These are phyloP conservation scores for Felis catus DNA, from an alignment of 2,113 vertebrate genomes.

Conservation along the genomic window F.catus_Fca126_mat1.0 CM031417.1:131680501-131681000, in stretches of 20 bases:
- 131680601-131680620: neutral
- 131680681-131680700: slow-evolving; percentile 87
- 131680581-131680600: neutral
- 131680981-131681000: neutral
- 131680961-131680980: neutral
- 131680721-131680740: slow-evolving; percentile 99
- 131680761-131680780: slow-evolving; percentile 91
- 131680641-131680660: neutral
- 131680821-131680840: slow-evolving; percentile 63
- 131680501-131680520: neutral
- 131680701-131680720: slow-evolving; percentile 98
- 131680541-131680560: neutral
- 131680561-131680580: neutral
- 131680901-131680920: neutral
- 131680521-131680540: neutral
- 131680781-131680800: slow-evolving; percentile 96
- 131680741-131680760: slow-evolving; percentile 97
- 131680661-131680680: neutral
- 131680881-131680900: neutral
- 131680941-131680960: neutral
- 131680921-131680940: neutral
- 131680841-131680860: neutral
- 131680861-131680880: neutral
- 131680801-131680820: slow-evolving; percentile 94
- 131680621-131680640: neutral